Conservation (phyloP, 2,113 vertebrate species). For the Triplophysa tibetana region DNA sequence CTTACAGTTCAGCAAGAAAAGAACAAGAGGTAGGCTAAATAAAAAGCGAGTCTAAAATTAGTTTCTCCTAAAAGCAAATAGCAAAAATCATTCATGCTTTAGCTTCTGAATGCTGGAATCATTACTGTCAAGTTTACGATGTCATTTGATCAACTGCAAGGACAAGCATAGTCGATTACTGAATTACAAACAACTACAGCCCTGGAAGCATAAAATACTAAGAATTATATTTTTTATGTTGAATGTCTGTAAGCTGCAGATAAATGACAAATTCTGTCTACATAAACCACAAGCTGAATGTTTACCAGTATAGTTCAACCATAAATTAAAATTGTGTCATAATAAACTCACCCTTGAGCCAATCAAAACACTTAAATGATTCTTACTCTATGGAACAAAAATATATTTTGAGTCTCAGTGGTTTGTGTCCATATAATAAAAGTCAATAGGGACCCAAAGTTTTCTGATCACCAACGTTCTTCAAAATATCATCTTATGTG, state of each 20-base stretch:
- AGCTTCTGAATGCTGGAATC: constrained; percentile 27
- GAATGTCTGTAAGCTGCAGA: background rate
- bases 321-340: no score
- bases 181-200: constrained; percentile 27
- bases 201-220: constrained; percentile 1
- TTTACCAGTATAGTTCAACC: no score
- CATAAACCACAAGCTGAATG: background rate
- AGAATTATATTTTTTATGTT: constrained; percentile 1
- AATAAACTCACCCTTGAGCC: no score
- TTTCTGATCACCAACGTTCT: no score
- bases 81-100: constrained; percentile 31
- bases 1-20: constrained; percentile 3
- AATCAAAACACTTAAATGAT: no score
- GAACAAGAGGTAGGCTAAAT: background rate
- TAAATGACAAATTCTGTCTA: background rate
- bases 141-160: constrained; percentile 23
- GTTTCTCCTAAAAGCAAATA: constrained; percentile 40
- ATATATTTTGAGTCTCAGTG: no score
- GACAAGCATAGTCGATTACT: constrained; percentile 37
- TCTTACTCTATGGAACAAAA: no score
- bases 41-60: constrained; percentile 1
- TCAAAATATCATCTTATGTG: no score
- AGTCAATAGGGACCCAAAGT: no score
- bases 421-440: no score
- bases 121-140: constrained; percentile 32